phyloP scores from a whole-genome alignment of 2,113 vertebrate genomes.

The Phoxinus phoxinus region DNA sequence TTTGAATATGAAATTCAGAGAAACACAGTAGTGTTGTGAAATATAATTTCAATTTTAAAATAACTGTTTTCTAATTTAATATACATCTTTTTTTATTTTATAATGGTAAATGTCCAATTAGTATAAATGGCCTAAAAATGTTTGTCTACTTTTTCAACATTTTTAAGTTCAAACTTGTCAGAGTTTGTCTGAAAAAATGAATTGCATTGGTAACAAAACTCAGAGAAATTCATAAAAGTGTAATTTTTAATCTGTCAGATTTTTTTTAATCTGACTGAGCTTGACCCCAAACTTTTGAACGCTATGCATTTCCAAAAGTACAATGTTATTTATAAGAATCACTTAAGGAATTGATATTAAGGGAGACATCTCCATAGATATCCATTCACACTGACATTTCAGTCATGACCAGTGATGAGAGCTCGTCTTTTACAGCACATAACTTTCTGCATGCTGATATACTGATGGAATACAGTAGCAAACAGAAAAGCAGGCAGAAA shows the following conservation, averaged over 20 bases:
- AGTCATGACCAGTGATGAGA: background rate
- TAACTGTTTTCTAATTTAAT: background rate
- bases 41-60: background rate
- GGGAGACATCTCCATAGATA: background rate
- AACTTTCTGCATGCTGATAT: conserved; percentile 1
- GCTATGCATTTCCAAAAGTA: background rate
- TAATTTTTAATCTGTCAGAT: background rate
- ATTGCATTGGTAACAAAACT: background rate
- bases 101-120: background rate
- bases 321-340: background rate
- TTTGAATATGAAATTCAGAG: background rate
- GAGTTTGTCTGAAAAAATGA: background rate
- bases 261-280: background rate
- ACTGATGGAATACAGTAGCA: conserved; percentile 7
- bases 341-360: background rate
- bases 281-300: background rate
- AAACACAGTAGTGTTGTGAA: background rate
- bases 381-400: background rate
- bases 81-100: background rate
- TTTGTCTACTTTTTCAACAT: background rate
- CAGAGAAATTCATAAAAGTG: background rate
- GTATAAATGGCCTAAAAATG: background rate
- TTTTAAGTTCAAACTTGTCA: background rate
- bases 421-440: background rate
- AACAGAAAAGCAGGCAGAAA: background rate